Evolutionary conservation across 2,888 invertebrate species (phyloP), one percentile per base, ranked within the genome.

Genomic region (Dorcus hopei): DNA sequence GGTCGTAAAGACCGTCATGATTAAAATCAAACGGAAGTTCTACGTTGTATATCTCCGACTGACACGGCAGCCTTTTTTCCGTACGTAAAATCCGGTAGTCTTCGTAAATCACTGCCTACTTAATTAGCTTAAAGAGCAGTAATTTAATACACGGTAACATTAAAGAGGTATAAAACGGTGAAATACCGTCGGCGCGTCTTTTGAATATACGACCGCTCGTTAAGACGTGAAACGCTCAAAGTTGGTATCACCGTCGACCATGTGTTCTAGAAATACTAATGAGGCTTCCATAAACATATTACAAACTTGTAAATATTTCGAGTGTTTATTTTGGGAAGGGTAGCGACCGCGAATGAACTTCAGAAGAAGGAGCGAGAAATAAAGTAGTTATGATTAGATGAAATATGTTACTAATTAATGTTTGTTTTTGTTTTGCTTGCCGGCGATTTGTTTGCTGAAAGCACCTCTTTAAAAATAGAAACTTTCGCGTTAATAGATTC

Each of bases 291-390:
- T 45, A 45, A 45, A 45, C 45, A 45, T 45, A 45, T 45, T 45
- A 45, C 45, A 45, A 45, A 45, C 45, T 45, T 45, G 45, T 45
- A 45, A 45, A 45, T 45, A 45, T 45, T 45, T 45, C 19, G 45
- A 45, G 23, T 45, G 45, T 45, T 45, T 45, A 45, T 45, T 45
- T 45, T 45, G 9, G 45, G 45, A 9, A 45, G 45, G 45, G 45
- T 45, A 45, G 45, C 19, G 45, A 45, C 45, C 45, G 45, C 45
- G 14, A 19, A 11, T 45, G 45, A 45, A 45, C 45, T 45, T 45
- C 45, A 45, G 19, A 45, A 45, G 45, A 19, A 45, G 23, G 16
- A 45, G 26, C 26, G 26, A n/a, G 14, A 45, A 45, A 43, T 14
- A 14, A 11, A 43, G 43, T n/a, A 43, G 43, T n/a, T 45, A 45